Base-by-base conservation (phyloP, 2,888 invertebrate genomes). In the Eupithecia inturbata region DNA sequence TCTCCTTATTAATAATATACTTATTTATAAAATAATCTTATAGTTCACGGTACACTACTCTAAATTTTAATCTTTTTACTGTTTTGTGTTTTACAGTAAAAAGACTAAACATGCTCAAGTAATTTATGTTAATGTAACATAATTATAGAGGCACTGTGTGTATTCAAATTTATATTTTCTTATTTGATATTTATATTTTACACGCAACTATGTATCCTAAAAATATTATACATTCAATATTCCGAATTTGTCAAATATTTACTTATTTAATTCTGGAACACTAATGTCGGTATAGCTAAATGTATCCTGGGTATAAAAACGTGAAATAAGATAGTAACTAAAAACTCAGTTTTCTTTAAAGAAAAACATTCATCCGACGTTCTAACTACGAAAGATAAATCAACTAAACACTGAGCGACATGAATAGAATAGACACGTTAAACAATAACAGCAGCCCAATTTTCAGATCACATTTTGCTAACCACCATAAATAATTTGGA, bases 71-170 rank as follows among this genome's bases (percentile, higher is more conserved):
- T 87, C 89, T 92, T 91, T 91, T 89, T 92, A 92, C 93, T 88
- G 86, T 77, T 74, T 76, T 77, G 76, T 77, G 74, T 73, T 74
- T 81, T 77, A 80, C 90, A 92, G 91, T 92, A 91, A 91, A 91
- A 92, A 92, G 89, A 91, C 81, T 89, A 93, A 93, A 91, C 83
- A 90, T 82, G 92, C 93, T 93, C 94, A 90, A 91, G 87, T 91
- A 89, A 93, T 94, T 94, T 94, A 95, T 94, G 94, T 95, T 95
- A 95, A 95, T 93, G 93, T 95, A 95, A 95, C 95, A 95, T 95
- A 95, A 94, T 92, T 93, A 91, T 92, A 95, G 95, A 95, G 95
- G 95, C 95, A 95, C 95, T 95, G 95, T 94, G 95, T 95, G 95
- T 95, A 91, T 92, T 93, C 92, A 84, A 84, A 82, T 91, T 89